Base-by-base conservation (phyloP, 1,140 invertebrate species). In the Cylas formicarius region DNA sequence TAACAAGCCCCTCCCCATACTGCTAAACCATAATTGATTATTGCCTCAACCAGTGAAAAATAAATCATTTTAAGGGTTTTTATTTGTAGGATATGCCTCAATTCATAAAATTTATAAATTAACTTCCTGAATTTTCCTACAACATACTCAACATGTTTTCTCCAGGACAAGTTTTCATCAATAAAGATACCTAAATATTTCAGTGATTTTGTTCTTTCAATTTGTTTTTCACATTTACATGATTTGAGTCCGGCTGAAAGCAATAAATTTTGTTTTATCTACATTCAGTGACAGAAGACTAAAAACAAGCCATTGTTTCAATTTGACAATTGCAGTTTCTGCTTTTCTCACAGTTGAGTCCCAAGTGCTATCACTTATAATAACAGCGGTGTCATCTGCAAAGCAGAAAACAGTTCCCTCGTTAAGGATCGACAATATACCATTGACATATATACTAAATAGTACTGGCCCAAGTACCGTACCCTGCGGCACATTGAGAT, bases 241-340 rank as follows among this genome's bases (percentile, higher is more conserved):
- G 21, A 19, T 31, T 31, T 31, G 9, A 7, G 35, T 3, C 20
- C 22, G 35, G 7, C 20, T 11, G 11, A 38, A 38, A 11, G 35
- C 35, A 38, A 23, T 3, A 38, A 38, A 38, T 38, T 38, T 21
- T 5, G 19, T 38, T 38, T 38, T 38, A 8, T 38, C 22, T 16
- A 24, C 20, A 23, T 38, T 38, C 26, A 38, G 14, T 11, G 22
- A 23, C 4, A 38, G 21, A 11, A 38, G 18, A 23, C 35, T 38
- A 10, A 23, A 6, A 38, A 23, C 35, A 9, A 38, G 22, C 19
- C 22, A 38, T 9, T 5, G 5, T 38, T 38, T 24, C 13, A 38
- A 23, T 38, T 38, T 38, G 5, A 11, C 13, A 23, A 38, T 6
- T 10, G 22, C 35, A 38, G 4, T 4, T 13, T 38, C 35, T 22